Conservation (phyloP, 1,140 invertebrate genomes). For the Chrysoperla carnea region DNA sequence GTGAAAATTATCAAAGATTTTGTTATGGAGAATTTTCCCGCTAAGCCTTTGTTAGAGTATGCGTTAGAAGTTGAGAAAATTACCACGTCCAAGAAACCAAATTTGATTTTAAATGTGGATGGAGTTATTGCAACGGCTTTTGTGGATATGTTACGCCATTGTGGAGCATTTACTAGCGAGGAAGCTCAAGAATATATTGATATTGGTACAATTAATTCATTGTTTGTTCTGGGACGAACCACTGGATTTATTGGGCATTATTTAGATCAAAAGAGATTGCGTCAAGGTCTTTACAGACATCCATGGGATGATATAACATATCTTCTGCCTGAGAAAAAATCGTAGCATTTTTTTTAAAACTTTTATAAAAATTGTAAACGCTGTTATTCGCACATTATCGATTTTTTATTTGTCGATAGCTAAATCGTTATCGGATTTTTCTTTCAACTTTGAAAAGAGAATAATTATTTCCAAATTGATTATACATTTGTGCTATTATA, state of each 20-base stretch:
- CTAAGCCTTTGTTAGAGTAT: constrained; percentile 78
- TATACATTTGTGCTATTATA: too few relatives aligned
- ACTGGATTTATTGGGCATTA: constrained; percentile 97
- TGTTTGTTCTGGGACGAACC: constrained; percentile 90
- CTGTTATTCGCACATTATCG: too few relatives aligned
- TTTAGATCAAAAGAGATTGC: constrained; percentile 90
- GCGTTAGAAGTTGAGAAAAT: constrained; percentile 94
- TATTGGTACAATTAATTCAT: constrained; percentile 88
- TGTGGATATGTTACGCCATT: constrained; percentile 82
- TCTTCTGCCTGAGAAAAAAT: constrained; percentile 75
- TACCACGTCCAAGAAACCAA: constrained; percentile 94
- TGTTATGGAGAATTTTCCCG: constrained; percentile 76
- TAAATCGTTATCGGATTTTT: too few relatives aligned
- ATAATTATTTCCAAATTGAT: too few relatives aligned
- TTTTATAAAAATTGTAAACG: too few relatives aligned
- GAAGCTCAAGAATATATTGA: constrained; percentile 92
- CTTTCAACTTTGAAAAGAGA: too few relatives aligned
- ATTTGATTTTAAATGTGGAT: constrained; percentile 94
- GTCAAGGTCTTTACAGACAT: constrained; percentile 93
- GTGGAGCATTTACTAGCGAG: constrained; percentile 83
- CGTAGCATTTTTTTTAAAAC: too few relatives aligned
- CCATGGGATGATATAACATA: constrained; percentile 99
- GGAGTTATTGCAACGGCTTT: constrained; percentile 90
- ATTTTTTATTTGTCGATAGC: too few relatives aligned
- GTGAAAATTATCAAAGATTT: constrained; percentile 89